A percentile compares a stretch with the other conserved stretches of the same genome.
phyloP scores from a whole-genome alignment of 2,113 vertebrate species.

The Eulemur rufifrons region DNA sequence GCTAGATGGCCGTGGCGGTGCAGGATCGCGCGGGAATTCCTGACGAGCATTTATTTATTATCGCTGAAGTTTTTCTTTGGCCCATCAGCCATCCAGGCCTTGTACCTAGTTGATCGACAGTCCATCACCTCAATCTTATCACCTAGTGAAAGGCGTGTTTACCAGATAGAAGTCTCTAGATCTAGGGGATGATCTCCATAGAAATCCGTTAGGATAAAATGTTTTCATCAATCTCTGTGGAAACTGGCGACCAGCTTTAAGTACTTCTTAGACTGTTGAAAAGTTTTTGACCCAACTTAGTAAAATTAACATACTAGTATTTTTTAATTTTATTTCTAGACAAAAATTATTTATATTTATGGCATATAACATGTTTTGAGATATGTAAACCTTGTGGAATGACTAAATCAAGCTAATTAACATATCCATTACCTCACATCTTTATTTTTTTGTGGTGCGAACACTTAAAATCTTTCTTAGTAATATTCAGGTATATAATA shows the following conservation, averaged over 20 bases:
- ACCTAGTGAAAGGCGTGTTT: conserved; percentile 90
- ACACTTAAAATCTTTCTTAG: neutral
- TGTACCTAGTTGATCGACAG: conserved; percentile 93
- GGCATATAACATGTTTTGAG: neutral
- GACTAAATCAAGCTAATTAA: neutral
- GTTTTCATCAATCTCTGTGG: neutral
- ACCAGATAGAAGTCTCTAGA: conserved; percentile 87
- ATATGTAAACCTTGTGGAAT: neutral
- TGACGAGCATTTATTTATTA: too few relatives aligned
- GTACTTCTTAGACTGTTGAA: neutral
- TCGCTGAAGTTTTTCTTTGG: conserved; percentile 93
- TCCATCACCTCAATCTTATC: conserved; percentile 89
- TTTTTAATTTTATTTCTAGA: neutral
- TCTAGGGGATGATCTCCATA: neutral
- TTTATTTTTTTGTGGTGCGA: neutral
- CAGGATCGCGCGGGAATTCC: too few relatives aligned
- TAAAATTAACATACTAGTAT: conserved; percentile 33
- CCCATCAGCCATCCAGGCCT: conserved; percentile 89
- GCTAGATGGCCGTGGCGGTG: too few relatives aligned
- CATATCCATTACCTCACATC: neutral
- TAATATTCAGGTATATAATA: neutral
- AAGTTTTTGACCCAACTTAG: conserved; percentile 9
- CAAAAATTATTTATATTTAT: neutral
- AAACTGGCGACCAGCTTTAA: neutral
- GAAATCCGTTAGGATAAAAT: neutral